Percentiles rank a stretch among this genome's conserved stretches.
Conservation (phyloP, 2,113 vertebrate genomes). For the Sinocyclocheilus maitianheensis region DNA sequence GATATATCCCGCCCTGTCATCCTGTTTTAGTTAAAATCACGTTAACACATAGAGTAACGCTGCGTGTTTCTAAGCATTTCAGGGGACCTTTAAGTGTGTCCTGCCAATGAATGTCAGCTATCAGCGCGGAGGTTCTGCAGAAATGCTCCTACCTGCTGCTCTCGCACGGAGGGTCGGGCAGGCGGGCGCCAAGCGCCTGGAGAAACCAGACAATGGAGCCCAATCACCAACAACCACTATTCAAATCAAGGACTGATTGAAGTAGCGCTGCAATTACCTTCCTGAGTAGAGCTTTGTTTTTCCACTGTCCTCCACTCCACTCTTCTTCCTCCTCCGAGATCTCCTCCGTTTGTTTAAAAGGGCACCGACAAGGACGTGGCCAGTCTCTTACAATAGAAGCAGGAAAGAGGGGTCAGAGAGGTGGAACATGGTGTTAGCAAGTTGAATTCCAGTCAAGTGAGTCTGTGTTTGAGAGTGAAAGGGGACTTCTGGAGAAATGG, state of each 20-base stretch:
- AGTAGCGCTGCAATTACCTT: conserved; percentile 57
- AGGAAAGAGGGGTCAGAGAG: conserved; percentile 23
- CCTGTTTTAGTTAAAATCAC: no score
- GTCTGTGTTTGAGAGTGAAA: neutral
- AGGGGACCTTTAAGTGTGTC: neutral
- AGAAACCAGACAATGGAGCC: conserved; percentile 51
- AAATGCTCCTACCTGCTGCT: conserved; percentile 24
- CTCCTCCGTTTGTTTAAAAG: conserved; percentile 47
- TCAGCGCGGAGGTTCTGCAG: conserved; percentile 27
- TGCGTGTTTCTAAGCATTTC: no score
- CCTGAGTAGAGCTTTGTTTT: conserved; percentile 56
- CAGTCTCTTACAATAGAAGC: conserved; percentile 5
- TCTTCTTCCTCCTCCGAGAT: conserved; percentile 27
- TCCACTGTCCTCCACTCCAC: conserved; percentile 20
- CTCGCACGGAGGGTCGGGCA: neutral
- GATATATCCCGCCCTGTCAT: no score
- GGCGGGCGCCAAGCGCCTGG: conserved; percentile 6
- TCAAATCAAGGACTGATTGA: conserved; percentile 63
- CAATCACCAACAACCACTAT: conserved; percentile 56
- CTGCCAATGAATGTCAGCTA: conserved; percentile 41
- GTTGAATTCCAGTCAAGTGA: conserved; percentile 42
- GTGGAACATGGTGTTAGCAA: conserved; percentile 22
- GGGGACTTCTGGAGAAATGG: conserved; percentile 11
- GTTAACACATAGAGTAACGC: no score
- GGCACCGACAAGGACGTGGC: conserved; percentile 42